phyloP scores from a whole-genome alignment of 2,888 invertebrate species.

The Tiliacea citrago region DNA sequence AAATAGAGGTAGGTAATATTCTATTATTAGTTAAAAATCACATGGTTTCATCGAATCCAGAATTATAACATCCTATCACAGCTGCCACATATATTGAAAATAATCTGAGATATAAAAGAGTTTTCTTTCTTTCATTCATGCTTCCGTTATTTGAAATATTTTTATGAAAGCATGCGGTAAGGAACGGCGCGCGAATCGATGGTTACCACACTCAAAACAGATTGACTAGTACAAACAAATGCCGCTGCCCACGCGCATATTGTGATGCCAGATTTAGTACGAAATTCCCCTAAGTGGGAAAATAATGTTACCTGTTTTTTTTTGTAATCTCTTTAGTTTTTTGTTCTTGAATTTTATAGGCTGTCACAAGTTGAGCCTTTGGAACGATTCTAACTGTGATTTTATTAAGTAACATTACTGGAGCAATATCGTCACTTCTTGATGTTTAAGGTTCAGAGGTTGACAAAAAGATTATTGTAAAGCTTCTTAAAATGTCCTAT shows the following conservation, averaged over 20 bases:
- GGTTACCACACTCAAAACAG: conserved; percentile 66
- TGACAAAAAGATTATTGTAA: neutral
- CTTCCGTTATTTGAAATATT: conserved; percentile 50
- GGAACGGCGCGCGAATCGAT: conserved; percentile 55
- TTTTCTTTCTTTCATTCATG: conserved; percentile 49
- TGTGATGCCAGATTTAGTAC: conserved; percentile 38
- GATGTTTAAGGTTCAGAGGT: neutral
- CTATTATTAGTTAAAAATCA: conserved; percentile 28
- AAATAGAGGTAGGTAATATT: conserved; percentile 8
- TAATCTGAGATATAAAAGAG: conserved; percentile 42
- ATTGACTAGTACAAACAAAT: conserved; percentile 65
- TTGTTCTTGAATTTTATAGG: neutral
- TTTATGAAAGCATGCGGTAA: conserved; percentile 56
- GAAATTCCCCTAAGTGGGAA: neutral
- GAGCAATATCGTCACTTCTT: neutral
- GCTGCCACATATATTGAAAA: conserved; percentile 46
- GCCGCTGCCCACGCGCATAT: conserved; percentile 58
- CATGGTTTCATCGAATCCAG: conserved; percentile 17
- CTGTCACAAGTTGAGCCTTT: neutral
- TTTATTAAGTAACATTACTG: neutral
- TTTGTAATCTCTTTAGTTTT: neutral
- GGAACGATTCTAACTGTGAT: neutral
- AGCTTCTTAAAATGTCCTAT: conserved; percentile 5
- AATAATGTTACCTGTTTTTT: neutral
- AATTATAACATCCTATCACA: conserved; percentile 38